A percentile compares a stretch with the other conserved stretches of the same genome.
phyloP scores from a whole-genome alignment of 1,140 invertebrate genomes.

The Danaus plexippus region DNA sequence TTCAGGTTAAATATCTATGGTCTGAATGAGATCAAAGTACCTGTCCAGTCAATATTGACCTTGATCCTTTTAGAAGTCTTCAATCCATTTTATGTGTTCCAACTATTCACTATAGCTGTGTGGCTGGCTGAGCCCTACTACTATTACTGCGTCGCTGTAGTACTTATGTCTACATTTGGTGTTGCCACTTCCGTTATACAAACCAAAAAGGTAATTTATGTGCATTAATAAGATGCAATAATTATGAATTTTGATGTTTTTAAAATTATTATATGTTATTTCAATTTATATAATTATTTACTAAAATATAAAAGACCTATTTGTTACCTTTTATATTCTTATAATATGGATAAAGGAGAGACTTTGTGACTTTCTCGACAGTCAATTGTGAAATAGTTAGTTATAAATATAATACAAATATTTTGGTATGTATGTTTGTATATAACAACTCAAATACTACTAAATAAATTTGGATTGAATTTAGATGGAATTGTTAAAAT shows the following conservation, averaged over 20 bases:
- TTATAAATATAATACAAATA: no score
- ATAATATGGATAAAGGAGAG: no score
- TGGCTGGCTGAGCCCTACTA: conserved; percentile 88
- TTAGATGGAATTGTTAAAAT: no score
- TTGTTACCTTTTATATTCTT: not conserved
- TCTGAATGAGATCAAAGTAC: conserved; percentile 85
- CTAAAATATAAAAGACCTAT: no score
- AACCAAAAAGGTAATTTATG: conserved; percentile 80
- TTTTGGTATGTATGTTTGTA: no score
- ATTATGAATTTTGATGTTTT: not conserved
- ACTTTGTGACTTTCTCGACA: no score
- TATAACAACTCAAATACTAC: no score
- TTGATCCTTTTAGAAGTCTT: conserved; percentile 86
- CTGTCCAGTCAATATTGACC: conserved; percentile 79
- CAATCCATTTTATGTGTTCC: conserved; percentile 97
- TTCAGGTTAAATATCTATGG: conserved; percentile 83
- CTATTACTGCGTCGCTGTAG: conserved; percentile 89
- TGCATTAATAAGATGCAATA: not conserved
- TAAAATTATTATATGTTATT: not conserved
- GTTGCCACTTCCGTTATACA: conserved; percentile 87
- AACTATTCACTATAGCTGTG: conserved; percentile 87
- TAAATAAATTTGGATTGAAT: no score
- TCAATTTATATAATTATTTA: no score
- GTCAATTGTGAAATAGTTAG: no score
- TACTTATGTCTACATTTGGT: conserved; percentile 89